phyloP scores from a whole-genome alignment of 2,888 invertebrate genomes.

The Acrobasis suavella region DNA sequence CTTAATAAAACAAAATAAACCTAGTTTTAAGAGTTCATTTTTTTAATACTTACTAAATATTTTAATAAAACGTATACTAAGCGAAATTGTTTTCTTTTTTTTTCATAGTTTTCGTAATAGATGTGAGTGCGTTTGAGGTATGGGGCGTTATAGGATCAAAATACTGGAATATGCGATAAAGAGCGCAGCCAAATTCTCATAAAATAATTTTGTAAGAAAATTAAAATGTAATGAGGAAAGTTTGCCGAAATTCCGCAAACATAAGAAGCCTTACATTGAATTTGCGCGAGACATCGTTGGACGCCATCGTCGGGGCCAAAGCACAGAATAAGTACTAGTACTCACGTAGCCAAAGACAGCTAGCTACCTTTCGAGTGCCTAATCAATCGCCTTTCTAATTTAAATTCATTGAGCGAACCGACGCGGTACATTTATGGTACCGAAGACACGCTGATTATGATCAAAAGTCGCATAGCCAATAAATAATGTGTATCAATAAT shows the following conservation, averaged over 20 bases:
- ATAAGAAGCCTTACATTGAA: slow-evolving; percentile 28
- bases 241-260: slow-evolving; percentile 12
- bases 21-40: too few relatives aligned
- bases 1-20: background rate
- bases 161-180: background rate
- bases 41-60: background rate
- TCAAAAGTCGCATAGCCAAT: slow-evolving; percentile 50
- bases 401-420: slow-evolving; percentile 57
- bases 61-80: too few relatives aligned
- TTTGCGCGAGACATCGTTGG: slow-evolving; percentile 31
- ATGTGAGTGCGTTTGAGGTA: too few relatives aligned
- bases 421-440: slow-evolving; percentile 50
- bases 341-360: too few relatives aligned
- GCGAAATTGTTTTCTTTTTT: too few relatives aligned
- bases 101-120: background rate
- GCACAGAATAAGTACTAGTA: too few relatives aligned
- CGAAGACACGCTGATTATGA: slow-evolving; percentile 56
- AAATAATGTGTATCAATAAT: slow-evolving; percentile 35
- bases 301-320: background rate
- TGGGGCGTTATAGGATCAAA: too few relatives aligned
- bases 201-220: slow-evolving; percentile 20
- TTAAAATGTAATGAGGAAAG: slow-evolving; percentile 26
- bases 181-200: slow-evolving; percentile 5
- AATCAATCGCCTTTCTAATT: slow-evolving; percentile 52
- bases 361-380: slow-evolving; percentile 41